These are phyloP conservation scores for Sisyra terminalis DNA, from an alignment of 2,888 invertebrate species.

Conservation along the genomic window DNA sequence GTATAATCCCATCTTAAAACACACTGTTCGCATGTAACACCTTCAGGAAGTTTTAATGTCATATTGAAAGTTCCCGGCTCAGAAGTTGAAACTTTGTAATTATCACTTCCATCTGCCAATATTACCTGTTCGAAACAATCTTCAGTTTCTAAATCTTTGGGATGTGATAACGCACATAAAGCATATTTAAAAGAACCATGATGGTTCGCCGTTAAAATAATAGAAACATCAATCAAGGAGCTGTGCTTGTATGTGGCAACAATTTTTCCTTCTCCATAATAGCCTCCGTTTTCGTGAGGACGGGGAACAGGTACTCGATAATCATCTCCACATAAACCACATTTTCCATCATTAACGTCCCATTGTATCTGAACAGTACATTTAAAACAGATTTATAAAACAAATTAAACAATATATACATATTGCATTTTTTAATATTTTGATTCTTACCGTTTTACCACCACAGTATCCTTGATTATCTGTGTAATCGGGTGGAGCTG, in stretches of 20 bases:
- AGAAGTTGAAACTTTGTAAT: constrained; percentile 15
- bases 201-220: constrained; percentile 23
- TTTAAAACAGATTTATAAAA: no score
- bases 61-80: constrained; percentile 16
- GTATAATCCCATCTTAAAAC: constrained; percentile 32
- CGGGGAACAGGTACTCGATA: constrained; percentile 27
- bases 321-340: constrained; percentile 38
- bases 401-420: not conserved
- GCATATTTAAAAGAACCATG: constrained; percentile 23
- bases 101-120: constrained; percentile 20
- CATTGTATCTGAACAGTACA: constrained; percentile 26
- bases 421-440: no score
- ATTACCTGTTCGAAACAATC: constrained; percentile 25
- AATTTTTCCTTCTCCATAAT: constrained; percentile 30
- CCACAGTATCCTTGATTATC: constrained; percentile 35
- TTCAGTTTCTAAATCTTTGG: constrained; percentile 24
- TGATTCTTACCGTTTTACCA: constrained; percentile 24
- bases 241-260: constrained; percentile 24
- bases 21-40: constrained; percentile 27
- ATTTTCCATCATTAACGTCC: constrained; percentile 26
- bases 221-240: constrained; percentile 16
- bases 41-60: constrained; percentile 22
- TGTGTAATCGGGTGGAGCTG: constrained; percentile 29
- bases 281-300: constrained; percentile 35
- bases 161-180: constrained; percentile 22